Percentiles rank a stretch among this genome's conserved stretches.
Evolutionary conservation across 2,113 vertebrate genomes (phyloP).

Genomic region (Microtus ochrogaster): DNA sequence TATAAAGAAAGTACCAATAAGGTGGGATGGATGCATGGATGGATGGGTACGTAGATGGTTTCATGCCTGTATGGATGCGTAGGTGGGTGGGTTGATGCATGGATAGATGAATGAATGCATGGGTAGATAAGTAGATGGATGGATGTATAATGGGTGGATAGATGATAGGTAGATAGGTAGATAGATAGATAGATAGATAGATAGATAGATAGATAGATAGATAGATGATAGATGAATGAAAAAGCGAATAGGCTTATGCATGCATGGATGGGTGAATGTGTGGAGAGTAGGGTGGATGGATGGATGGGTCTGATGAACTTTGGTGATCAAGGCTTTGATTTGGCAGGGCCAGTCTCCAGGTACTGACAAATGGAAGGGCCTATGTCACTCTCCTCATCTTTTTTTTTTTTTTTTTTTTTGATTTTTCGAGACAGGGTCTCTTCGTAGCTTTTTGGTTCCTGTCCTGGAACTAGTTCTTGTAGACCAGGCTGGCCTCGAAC

Average conservation of each 20-base stretch:
- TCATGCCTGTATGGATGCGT: not conserved
- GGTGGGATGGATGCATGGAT: not conserved
- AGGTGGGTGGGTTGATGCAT: not conserved
- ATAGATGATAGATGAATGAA: no score
- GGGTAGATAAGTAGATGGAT: not conserved
- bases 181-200: not conserved
- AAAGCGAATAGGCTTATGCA: no score
- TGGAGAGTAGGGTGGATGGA: no score
- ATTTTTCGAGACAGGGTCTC: no score
- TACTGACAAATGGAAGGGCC: not conserved
- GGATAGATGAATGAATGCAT: no score
- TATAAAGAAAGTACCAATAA: not conserved
- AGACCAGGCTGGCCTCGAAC: no score
- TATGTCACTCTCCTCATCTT: not conserved
- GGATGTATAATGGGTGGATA: not conserved
- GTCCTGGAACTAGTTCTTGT: no score
- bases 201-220: not conserved
- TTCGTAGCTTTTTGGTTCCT: no score
- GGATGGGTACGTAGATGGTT: not conserved
- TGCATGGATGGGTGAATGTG: not conserved
- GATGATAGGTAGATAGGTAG: not conserved
- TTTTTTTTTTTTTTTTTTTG: no score
- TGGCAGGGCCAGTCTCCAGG: not conserved
- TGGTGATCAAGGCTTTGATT: not conserved
- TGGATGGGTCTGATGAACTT: not conserved